Base-by-base conservation (phyloP, 2,797 vertebrate genomes). In the Sebastes vulpes region DNA sequence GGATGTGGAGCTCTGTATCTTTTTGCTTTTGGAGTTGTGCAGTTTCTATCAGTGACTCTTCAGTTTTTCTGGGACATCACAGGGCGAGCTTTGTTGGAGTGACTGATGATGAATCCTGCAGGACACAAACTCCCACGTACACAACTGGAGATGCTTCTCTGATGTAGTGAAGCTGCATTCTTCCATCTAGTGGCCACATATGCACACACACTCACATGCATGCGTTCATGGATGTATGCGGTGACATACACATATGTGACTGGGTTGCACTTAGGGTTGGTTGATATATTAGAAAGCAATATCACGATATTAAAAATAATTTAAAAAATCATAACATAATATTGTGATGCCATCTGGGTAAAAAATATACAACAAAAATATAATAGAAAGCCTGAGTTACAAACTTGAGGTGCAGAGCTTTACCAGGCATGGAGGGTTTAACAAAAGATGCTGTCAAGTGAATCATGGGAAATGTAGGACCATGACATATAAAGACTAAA, bases 121-220 rank as follows among this genome's bases (percentile, higher is more conserved):
- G 84, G 87, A 89, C 82, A 26, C 75, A 83, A 72, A 81, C 79
- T 71, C 70, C 77, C 73, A 86, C 83, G 16, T 63, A 52, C 57
- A 64, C 50, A 72, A 69, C 70, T 79, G 73, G 61, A 66, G 53
- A 73, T 4, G 12, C 20, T 16, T 57, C 46, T 63, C 48, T 65
- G 57, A 72, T 57, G 52, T 32, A 71, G 65, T 61, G 46, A 89
- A 87, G 92, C 84, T 86, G 82, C 77, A 90, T 88, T 92, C 89
- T 93, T 86, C 93, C 95, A 92, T 90, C 93, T 95, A 95, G 94
- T 95, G 94, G 95, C 69, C 92, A 92, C 78, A 86, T 66, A 57
- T 84, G 71, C 60, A 74, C 10, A 83, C 64, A 74, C 81, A 78
- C 53, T 58, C 58, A 26, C 60, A 52, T 31, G 32, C 54, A 56